These are phyloP conservation scores for Hassar affinis DNA, from an alignment of 2,113 vertebrate genomes.

Conservation along the genomic window DNA sequence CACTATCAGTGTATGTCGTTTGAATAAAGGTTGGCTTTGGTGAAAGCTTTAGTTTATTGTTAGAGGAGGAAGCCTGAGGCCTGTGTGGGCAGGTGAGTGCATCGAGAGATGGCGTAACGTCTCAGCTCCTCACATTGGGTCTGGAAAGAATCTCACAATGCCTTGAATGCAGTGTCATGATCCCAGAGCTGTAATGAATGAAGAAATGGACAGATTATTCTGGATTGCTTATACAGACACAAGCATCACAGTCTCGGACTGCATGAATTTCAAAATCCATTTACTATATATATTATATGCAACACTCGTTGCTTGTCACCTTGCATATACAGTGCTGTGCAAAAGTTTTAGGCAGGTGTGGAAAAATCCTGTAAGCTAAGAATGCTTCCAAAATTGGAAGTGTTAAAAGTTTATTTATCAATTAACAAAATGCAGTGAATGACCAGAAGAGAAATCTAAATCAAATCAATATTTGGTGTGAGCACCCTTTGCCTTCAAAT, in stretches of 20 bases:
- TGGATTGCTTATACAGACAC: background rate
- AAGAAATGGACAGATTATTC: background rate
- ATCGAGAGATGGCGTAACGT: background rate
- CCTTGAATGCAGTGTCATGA: background rate
- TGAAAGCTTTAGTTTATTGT: constrained; percentile 34
- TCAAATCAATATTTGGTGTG: no score
- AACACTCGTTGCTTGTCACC: background rate
- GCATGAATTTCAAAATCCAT: background rate
- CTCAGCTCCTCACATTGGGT: background rate
- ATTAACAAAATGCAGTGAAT: no score
- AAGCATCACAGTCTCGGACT: background rate
- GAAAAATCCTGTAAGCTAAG: no score
- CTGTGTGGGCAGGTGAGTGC: constrained; percentile 37
- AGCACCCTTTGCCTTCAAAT: no score
- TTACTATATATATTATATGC: background rate
- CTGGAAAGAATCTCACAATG: background rate
- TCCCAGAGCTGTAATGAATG: constrained; percentile 6
- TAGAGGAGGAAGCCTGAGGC: background rate
- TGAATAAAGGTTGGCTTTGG: constrained; percentile 40
- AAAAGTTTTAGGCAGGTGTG: no score
- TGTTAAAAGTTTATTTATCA: no score
- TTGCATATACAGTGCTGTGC: no score
- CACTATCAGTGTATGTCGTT: background rate
- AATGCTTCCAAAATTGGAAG: no score
- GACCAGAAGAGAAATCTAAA: no score